Conservation (phyloP, 1,140 invertebrate species). For the Stenopsyche tienmushanensis region DNA sequence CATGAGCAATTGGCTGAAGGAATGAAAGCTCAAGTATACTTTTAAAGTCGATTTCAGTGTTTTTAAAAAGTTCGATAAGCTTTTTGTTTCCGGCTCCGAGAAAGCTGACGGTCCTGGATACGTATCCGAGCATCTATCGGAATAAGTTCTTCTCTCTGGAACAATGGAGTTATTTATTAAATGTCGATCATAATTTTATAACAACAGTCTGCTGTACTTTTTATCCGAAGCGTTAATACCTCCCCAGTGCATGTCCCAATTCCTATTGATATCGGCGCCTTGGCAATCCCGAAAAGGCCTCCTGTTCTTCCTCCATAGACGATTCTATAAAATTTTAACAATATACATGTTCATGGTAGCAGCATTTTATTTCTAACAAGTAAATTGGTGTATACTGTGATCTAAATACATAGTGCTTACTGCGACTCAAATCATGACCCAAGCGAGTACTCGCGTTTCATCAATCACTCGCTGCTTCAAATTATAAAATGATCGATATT, state of each 20-base stretch:
- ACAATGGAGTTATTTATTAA: background rate
- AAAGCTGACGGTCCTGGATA: constrained; percentile 67
- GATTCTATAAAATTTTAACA: too few species aligned
- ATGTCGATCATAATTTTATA: background rate
- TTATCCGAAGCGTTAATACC: constrained; percentile 50
- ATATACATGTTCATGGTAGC: too few species aligned
- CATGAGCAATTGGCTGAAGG: constrained; percentile 72
- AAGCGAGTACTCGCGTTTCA: too few species aligned
- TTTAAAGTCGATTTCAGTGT: constrained; percentile 46
- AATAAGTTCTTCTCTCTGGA: constrained; percentile 63
- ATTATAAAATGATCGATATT: too few species aligned
- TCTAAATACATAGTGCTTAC: background rate
- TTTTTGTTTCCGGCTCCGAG: constrained; percentile 70
- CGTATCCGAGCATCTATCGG: constrained; percentile 63
- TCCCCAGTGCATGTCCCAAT: constrained; percentile 68
- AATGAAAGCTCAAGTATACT: constrained; percentile 67
- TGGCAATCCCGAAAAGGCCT: constrained; percentile 50
- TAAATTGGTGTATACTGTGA: background rate
- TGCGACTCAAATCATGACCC: too few species aligned
- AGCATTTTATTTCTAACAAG: constrained; percentile 34
- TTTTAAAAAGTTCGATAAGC: constrained; percentile 54
- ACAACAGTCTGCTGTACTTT: too few species aligned
- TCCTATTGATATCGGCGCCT: constrained; percentile 69
- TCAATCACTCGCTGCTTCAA: too few species aligned
- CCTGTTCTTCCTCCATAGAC: constrained; percentile 69